Conservation (phyloP, 2,113 vertebrate genomes). For the Emydocephalus ijimae region DNA sequence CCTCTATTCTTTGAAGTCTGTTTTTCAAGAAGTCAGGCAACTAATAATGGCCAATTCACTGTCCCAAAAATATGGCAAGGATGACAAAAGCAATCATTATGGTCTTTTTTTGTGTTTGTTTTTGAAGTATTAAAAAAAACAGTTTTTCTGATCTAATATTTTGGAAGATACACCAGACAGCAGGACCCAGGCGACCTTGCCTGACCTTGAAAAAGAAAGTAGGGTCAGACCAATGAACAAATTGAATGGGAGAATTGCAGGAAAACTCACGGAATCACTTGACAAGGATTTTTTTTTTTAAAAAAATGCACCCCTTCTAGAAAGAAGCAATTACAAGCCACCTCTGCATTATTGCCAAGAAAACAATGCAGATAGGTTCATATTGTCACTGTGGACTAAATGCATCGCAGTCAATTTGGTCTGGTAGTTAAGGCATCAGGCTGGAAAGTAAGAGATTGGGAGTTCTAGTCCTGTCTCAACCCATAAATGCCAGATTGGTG, state of each 20-base stretch:
- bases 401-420: neutral
- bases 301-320: neutral
- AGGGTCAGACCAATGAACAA: neutral
- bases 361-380: neutral
- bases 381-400: neutral
- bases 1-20: conserved; percentile 20
- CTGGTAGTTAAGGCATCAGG: neutral
- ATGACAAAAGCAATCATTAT: neutral
- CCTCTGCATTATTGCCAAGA: neutral
- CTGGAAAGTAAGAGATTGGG: neutral
- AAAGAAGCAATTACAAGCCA: neutral
- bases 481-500: neutral
- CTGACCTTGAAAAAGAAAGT: neutral
- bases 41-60: neutral
- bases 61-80: rapidly evolving
- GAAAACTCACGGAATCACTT: neutral
- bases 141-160: neutral
- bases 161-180: neutral
- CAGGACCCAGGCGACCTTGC: neutral
- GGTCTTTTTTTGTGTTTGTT: neutral
- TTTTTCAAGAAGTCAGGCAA: conserved; percentile 13
- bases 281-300: neutral
- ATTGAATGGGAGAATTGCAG: neutral
- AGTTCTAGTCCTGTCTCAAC: neutral
- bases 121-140: neutral